phyloP scores from a whole-genome alignment of 2,888 invertebrate genomes.

The Cylloceria caligata region DNA sequence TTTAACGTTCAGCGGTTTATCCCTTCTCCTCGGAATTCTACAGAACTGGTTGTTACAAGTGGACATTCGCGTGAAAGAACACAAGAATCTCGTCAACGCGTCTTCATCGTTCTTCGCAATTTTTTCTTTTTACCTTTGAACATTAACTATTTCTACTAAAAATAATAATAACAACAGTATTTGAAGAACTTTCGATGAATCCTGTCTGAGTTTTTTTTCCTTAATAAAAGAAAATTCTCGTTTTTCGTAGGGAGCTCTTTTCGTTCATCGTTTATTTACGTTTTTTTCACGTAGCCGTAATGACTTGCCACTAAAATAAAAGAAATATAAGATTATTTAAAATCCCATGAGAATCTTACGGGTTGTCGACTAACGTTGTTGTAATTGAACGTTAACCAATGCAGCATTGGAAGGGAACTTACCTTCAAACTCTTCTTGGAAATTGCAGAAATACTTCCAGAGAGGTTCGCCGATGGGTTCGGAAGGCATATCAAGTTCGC shows the following conservation, averaged over 20 bases:
- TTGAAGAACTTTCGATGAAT: background rate
- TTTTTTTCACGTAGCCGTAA: slow-evolving; percentile 67
- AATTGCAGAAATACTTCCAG: slow-evolving; percentile 88
- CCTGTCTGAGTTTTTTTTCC: background rate
- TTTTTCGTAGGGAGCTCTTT: slow-evolving; percentile 2
- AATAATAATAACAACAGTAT: slow-evolving; percentile 2
- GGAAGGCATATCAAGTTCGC: slow-evolving; percentile 88
- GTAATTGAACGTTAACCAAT: background rate
- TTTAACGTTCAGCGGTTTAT: too few species aligned
- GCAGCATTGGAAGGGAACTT: slow-evolving; percentile 62
- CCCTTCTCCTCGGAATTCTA: too few species aligned
- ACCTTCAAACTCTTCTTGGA: slow-evolving; percentile 90
- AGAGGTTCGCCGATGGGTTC: slow-evolving; percentile 87
- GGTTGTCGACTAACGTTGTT: background rate
- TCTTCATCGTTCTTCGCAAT: background rate
- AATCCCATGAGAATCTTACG: background rate
- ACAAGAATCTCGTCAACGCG: background rate
- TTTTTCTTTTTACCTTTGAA: background rate
- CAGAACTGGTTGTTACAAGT: too few species aligned
- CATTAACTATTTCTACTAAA: background rate
- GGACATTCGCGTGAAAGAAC: background rate
- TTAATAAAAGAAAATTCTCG: background rate
- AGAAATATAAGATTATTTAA: slow-evolving; percentile 3
- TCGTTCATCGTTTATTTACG: slow-evolving; percentile 38
- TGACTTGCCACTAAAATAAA: slow-evolving; percentile 65